Conservation (phyloP, 2,888 invertebrate genomes). For the Dione vanillae region DNA sequence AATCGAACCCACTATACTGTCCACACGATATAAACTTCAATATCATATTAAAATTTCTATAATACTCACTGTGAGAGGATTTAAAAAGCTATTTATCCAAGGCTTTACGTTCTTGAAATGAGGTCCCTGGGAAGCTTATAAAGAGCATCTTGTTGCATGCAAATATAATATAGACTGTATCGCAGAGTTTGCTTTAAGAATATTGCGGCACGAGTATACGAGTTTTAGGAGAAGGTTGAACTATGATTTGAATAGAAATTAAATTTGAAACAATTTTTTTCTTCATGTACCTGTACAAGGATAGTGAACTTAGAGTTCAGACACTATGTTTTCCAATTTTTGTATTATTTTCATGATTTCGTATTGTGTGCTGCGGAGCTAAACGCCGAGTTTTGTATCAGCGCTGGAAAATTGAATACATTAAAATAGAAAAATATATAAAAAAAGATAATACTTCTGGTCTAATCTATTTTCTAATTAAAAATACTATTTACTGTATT, state of each 20-base stretch:
- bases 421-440: no score
- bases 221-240: background rate
- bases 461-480: no score
- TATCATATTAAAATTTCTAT: background rate
- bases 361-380: no score
- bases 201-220: background rate
- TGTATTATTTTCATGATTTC: no score
- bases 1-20: no score
- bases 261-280: background rate
- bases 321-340: background rate
- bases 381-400: no score
- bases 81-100: conserved; percentile 11
- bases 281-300: no score
- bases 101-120: conserved; percentile 9
- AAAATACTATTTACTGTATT: no score
- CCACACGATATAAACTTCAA: background rate
- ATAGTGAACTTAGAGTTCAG: background rate
- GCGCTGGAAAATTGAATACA: no score
- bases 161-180: conserved; percentile 17
- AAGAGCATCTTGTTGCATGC: conserved; percentile 23
- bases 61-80: background rate
- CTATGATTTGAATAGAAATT: background rate
- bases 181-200: background rate
- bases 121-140: conserved; percentile 4
- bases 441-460: no score